Percentiles rank a stretch among this genome's conserved stretches.
phyloP scores from a whole-genome alignment of 2,113 vertebrate species.

The Pungitius pungitius region DNA sequence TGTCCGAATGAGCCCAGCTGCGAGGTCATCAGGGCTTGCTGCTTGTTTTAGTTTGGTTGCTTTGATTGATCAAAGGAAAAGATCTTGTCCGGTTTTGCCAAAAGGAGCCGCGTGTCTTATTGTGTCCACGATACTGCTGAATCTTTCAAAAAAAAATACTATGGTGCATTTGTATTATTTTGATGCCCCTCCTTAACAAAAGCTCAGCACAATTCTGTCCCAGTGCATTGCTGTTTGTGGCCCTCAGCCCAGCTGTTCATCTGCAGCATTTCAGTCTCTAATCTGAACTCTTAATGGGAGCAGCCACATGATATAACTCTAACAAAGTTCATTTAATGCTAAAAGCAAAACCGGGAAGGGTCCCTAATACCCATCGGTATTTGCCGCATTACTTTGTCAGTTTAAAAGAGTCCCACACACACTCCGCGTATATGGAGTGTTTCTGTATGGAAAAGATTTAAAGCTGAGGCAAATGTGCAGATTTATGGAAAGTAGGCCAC shows the following conservation, averaged over 20 bases:
- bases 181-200: too few relatives aligned
- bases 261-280: not conserved
- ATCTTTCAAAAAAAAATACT: not conserved
- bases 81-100: constrained; percentile 25
- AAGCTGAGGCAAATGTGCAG: not conserved
- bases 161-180: too few relatives aligned
- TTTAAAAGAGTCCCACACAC: not conserved
- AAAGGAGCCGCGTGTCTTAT: not conserved
- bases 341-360: not conserved
- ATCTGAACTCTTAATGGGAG: not conserved
- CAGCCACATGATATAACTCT: not conserved
- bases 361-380: not conserved
- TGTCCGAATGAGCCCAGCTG: constrained; percentile 30
- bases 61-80: constrained; percentile 49
- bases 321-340: constrained; percentile 3
- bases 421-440: not conserved
- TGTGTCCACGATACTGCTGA: not conserved
- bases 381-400: not conserved
- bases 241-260: constrained; percentile 36
- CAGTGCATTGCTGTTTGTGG: not conserved
- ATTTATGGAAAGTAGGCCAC: not conserved
- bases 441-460: not conserved
- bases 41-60: constrained; percentile 41
- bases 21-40: constrained; percentile 34
- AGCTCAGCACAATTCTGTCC: not conserved